Evolutionary conservation across 2,888 invertebrate genomes (phyloP), one percentile per base, ranked within the genome.

Genomic region (Limenitis camilla): DNA sequence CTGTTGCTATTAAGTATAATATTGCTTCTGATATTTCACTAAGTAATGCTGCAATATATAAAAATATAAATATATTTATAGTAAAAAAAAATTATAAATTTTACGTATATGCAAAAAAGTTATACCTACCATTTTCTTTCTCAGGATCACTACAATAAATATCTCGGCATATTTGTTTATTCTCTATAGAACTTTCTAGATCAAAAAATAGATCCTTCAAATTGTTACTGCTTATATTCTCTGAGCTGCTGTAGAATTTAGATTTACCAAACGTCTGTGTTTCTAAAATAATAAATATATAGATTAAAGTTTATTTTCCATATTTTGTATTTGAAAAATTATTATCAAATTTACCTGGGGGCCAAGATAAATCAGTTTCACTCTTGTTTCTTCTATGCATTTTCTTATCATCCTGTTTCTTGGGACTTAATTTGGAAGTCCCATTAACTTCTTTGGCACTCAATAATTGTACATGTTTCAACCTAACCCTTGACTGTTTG

Each of bases 131-230:
- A 84, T 88, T 89, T 71, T 93, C 92, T 66, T 89, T 89, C 31
- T 89, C 88, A 48, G 90, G 80, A 71, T 93, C 92, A 42, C 90
- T 91, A 73, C 95, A 95, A 58, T 96, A 92, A 64, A 91, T 83
- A 83, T 96, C 96, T 43, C 96, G 90, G 78, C 95, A 96, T 44
- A 92, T 77, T 57, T 90, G 77, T 71, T 92, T 92, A 63, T 93
- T 92, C 75, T 96, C 96, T 92, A 95, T 93, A 55, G 94, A 93
- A 59, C 93, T 90, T 83, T 97, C 97, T 61, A 96, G 81, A 72
- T 97, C 95, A 78, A 97, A 97, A 81, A 97, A 97, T 72, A 93
- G 89, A 65, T 93, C 92, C 64, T 68, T 88, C 55, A 87, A 68
- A 35, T 76, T 76, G 56, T 74, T 80, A 9, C 78, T 76, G 56